Conservation (phyloP, 2,113 vertebrate species). For the Probosciger aterrimus region DNA sequence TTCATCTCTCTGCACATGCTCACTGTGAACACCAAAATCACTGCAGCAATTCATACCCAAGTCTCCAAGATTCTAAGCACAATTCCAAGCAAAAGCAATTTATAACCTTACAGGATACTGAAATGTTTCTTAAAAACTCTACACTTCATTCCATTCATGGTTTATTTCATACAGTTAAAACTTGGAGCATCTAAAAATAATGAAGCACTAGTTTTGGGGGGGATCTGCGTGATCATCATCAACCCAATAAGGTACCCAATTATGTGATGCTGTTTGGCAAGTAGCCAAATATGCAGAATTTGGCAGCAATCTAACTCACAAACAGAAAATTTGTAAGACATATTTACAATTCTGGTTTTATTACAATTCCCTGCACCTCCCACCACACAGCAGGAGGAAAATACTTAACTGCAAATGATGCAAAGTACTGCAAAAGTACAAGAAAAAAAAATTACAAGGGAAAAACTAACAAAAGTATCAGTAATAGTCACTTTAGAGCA, state of each 20-base stretch:
- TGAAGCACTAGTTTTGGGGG: background rate
- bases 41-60: background rate
- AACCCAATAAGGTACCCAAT: background rate
- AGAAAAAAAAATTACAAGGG: background rate
- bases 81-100: background rate
- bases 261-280: background rate
- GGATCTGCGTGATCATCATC: background rate
- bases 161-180: background rate
- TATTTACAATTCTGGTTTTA: background rate
- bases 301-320: background rate
- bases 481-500: background rate
- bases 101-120: background rate
- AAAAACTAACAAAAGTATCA: background rate
- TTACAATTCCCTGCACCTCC: background rate
- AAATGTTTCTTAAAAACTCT: background rate
- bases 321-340: accelerated
- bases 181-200: background rate
- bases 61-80: background rate
- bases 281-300: background rate
- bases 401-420: background rate
- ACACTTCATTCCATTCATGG: background rate
- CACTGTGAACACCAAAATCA: background rate
- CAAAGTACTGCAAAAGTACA: background rate
- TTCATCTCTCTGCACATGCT: background rate
- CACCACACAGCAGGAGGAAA: background rate